Evolutionary conservation across 2,888 invertebrate species (phyloP).

Genomic region (Macropis europaea): DNA sequence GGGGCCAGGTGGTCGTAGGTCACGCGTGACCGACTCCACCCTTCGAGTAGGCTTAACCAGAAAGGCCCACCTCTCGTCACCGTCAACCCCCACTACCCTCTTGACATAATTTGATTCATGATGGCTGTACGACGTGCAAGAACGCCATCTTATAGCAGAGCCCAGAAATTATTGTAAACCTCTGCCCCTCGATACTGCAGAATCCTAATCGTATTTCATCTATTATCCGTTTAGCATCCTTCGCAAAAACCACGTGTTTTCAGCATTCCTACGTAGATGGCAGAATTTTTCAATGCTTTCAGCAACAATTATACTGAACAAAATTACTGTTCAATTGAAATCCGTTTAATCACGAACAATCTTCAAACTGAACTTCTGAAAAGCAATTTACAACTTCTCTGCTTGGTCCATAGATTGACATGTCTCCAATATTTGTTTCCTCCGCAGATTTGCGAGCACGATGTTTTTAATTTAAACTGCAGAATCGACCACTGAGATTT

Average conservation of each 20-base stretch:
- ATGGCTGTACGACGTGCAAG: conserved; percentile 68
- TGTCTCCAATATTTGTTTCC: no score
- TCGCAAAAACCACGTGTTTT: background rate
- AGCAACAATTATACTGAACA: no score
- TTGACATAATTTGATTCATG: conserved; percentile 70
- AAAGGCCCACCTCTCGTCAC: conserved; percentile 67
- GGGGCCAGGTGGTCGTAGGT: conserved; percentile 60
- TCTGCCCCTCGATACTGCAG: conserved; percentile 32
- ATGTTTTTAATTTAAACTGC: no score
- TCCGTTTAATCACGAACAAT: no score
- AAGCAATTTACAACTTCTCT: no score
- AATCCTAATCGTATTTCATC: background rate
- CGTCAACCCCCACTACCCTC: conserved; percentile 59
- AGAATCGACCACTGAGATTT: no score
- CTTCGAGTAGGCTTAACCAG: conserved; percentile 65
- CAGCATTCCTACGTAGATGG: conserved; percentile 54
- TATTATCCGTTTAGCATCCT: conserved; percentile 16
- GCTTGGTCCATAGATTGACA: no score
- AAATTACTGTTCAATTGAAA: no score
- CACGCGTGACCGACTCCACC: conserved; percentile 69
- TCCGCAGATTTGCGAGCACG: no score
- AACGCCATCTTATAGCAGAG: conserved; percentile 58
- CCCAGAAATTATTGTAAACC: conserved; percentile 8
- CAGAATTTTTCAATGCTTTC: conserved; percentile 45
- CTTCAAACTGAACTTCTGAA: no score